Evolutionary conservation across 2,888 invertebrate genomes (phyloP), one percentile per base, ranked within the genome.

Genomic region (Drepana falcataria): DNA sequence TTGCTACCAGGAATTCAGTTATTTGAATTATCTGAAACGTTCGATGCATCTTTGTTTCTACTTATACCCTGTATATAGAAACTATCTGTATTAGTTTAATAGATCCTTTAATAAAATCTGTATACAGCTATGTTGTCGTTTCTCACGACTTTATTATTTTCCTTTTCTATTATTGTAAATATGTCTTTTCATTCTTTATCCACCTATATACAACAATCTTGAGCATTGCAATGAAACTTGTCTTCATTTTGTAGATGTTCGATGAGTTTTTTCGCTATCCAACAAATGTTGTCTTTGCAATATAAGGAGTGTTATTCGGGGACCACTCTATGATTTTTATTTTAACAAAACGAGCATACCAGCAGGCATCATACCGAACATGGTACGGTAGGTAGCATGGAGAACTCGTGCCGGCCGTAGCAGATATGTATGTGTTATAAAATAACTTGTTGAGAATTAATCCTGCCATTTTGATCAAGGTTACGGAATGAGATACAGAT

Each of bases 231-330:
- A 51, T 37, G 33, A 51, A 51, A 33, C 40, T 41, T 40, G 57
- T 48, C 51, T 52, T 56, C 51, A 55, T 81, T 79, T 81, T 76
- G 77, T 76, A 69, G 21, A 21, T 21, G 73, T 71, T 73, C 69
- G 69, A 72, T 77, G 66, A 69, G 65, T 77, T 83, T 83, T 85
- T 85, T 78, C 69, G 70, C 69, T 71, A 62, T 71, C 75, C 78
- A 77, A 81, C 82, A 79, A 85, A 87, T 81, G 82, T 77, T 77
- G 85, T 80, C 80, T 71, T 74, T 77, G 82, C 85, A 84, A 79
- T 88, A 87, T 86, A 88, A 80, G 85, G 85, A 62, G 61, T 74
- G 80, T 85, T 81, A 89, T 89, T 87, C 73, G 78, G 82, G 78
- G 68, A 73, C 77, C 57, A 68, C 70, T 79, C 81, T 81, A 85